Evolutionary conservation across 2,113 vertebrate genomes (phyloP).

Genomic region (Cranoglanis bouderius): DNA sequence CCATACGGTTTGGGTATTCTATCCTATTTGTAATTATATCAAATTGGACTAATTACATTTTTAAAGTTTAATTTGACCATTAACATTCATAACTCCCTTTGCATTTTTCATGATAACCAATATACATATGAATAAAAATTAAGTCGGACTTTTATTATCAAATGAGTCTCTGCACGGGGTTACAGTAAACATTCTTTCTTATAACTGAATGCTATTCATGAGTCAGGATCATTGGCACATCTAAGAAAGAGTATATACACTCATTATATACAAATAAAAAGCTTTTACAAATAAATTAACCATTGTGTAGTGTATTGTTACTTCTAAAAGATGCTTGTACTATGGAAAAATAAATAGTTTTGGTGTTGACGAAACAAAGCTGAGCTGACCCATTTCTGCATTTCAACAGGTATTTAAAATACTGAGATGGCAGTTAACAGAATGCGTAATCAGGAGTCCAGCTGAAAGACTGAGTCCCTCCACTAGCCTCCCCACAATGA

Average conservation of each 20-base stretch:
- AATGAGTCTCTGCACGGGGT: not conserved
- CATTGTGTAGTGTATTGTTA: not conserved
- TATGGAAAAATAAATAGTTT: not conserved
- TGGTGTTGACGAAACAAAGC: not conserved
- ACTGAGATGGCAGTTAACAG: slow-evolving; percentile 26
- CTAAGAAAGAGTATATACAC: not conserved
- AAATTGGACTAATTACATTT: not conserved
- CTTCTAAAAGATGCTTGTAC: not conserved
- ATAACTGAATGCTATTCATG: not conserved
- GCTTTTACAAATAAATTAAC: not conserved
- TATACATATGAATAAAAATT: not conserved
- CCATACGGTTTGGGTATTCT: too few species aligned
- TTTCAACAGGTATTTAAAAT: slow-evolving; percentile 44
- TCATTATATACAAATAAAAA: slow-evolving; percentile 1
- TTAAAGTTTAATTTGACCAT: not conserved
- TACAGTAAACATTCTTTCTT: not conserved
- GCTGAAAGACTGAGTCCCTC: slow-evolving; percentile 19
- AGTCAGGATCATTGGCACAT: slow-evolving; percentile 9
- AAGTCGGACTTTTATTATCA: not conserved
- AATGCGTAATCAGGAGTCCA: slow-evolving; percentile 14
- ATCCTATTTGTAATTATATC: not conserved
- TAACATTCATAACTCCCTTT: not conserved
- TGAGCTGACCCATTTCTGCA: slow-evolving; percentile 4
- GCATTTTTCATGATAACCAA: not conserved
- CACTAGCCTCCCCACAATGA: slow-evolving; percentile 23